Percentiles rank a stretch among this genome's conserved stretches.
phyloP scores from a whole-genome alignment of 2,113 vertebrate species.

The Eclectus roratus region DNA sequence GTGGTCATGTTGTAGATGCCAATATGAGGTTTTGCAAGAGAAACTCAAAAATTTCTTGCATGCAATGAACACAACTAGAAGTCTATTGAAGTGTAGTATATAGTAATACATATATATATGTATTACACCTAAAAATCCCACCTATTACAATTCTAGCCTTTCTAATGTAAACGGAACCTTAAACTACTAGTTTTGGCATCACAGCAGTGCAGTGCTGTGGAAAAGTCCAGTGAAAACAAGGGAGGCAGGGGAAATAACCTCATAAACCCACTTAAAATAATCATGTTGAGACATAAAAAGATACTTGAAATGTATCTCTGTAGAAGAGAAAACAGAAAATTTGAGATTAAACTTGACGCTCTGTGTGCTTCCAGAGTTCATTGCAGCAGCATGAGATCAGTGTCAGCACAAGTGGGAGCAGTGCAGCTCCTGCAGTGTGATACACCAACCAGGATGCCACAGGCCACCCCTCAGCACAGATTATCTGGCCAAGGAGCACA shows the following conservation, averaged over 20 bases:
- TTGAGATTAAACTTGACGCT: background rate
- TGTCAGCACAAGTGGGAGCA: background rate
- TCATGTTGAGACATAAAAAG: background rate
- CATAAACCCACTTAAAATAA: background rate
- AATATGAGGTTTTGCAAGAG: background rate
- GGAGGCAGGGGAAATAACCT: background rate
- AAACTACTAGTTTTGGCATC: background rate
- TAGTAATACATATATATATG: background rate
- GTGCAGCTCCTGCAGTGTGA: background rate
- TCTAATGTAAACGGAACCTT: background rate
- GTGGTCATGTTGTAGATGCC: background rate
- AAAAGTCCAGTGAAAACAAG: background rate
- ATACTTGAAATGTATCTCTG: background rate
- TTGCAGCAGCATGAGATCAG: background rate
- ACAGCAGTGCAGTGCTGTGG: background rate
- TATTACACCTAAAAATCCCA: background rate
- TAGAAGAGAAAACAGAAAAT: background rate
- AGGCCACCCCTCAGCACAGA: background rate
- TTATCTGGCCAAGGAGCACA: background rate
- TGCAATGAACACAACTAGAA: background rate
- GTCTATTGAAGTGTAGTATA: background rate
- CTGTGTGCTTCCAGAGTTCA: background rate
- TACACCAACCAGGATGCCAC: background rate
- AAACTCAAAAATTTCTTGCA: background rate
- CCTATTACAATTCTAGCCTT: background rate